These are phyloP conservation scores for Tragopan temminckii DNA, from an alignment of 2,797 vertebrate genomes.

Conservation along the genomic window DNA sequence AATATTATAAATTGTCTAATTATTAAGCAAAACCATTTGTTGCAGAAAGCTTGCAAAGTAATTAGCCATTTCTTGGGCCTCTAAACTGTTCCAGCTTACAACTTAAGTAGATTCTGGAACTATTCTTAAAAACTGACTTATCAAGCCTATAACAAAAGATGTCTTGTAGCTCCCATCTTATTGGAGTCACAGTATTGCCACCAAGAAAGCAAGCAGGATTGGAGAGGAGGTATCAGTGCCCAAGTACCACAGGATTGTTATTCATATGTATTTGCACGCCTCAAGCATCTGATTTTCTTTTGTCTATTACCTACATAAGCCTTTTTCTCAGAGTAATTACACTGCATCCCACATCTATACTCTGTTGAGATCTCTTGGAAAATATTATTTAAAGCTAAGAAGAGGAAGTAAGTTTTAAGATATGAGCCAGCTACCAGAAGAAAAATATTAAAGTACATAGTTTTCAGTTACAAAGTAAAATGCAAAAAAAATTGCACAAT, in stretches of 20 bases:
- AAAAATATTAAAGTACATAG: constrained; percentile 34
- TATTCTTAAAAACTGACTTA: background rate
- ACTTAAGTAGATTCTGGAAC: background rate
- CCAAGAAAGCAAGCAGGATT: background rate
- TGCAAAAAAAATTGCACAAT: constrained; percentile 4
- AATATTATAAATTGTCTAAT: background rate
- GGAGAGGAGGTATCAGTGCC: rapidly evolving
- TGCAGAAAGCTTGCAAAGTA: background rate
- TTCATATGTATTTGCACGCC: background rate
- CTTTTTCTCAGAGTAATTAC: background rate
- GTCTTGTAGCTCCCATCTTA: background rate
- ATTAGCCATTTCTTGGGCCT: background rate
- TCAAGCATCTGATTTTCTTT: background rate
- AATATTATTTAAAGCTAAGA: constrained; percentile 2
- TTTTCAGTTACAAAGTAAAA: constrained; percentile 42
- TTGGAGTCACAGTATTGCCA: background rate
- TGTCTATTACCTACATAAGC: background rate
- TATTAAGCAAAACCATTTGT: background rate
- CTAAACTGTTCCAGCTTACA: background rate
- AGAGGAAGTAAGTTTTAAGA: background rate
- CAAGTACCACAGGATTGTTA: background rate
- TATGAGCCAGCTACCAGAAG: background rate
- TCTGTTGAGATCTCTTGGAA: background rate
- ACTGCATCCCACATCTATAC: background rate
- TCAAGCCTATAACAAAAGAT: background rate